Evolutionary conservation across 2,888 invertebrate species (phyloP).

Genomic region (Drosophila testacea): DNA sequence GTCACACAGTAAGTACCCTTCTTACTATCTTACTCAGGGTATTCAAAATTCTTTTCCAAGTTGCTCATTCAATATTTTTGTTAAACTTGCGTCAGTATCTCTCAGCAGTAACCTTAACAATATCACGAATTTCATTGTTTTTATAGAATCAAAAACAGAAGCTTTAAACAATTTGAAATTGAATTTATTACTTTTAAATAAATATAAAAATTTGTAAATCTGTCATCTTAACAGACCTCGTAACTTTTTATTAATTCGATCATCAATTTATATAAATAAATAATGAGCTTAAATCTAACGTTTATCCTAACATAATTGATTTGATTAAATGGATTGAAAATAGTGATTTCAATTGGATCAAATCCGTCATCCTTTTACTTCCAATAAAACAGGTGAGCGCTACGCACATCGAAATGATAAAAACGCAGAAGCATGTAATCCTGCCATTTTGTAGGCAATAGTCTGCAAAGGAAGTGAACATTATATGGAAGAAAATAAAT

Average conservation of each 20-base stretch:
- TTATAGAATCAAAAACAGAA: too few species aligned
- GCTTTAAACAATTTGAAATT: too few species aligned
- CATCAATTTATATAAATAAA: conserved; percentile 39
- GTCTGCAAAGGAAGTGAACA: conserved; percentile 51
- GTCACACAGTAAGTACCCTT: too few species aligned
- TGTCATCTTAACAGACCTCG: too few species aligned
- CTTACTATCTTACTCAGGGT: too few species aligned
- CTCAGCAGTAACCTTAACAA: too few species aligned
- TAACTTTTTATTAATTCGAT: conserved; percentile 12
- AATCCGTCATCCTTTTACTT: conserved; percentile 58
- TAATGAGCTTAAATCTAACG: conserved; percentile 32
- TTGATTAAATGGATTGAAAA: neutral
- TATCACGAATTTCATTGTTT: too few species aligned
- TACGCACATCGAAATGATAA: conserved; percentile 83
- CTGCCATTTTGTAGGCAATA: conserved; percentile 84
- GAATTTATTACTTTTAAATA: too few species aligned
- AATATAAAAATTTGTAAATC: too few species aligned
- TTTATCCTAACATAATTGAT: conserved; percentile 24
- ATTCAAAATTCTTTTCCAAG: too few species aligned
- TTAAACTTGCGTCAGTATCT: neutral
- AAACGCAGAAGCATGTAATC: conserved; percentile 82
- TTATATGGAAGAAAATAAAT: neutral
- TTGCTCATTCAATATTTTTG: neutral
- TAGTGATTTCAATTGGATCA: neutral
- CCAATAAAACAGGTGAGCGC: conserved; percentile 83